Percentiles rank a stretch among this genome's conserved stretches.
phyloP scores from a whole-genome alignment of 1,140 invertebrate genomes.

The Helicoverpa armigera region DNA sequence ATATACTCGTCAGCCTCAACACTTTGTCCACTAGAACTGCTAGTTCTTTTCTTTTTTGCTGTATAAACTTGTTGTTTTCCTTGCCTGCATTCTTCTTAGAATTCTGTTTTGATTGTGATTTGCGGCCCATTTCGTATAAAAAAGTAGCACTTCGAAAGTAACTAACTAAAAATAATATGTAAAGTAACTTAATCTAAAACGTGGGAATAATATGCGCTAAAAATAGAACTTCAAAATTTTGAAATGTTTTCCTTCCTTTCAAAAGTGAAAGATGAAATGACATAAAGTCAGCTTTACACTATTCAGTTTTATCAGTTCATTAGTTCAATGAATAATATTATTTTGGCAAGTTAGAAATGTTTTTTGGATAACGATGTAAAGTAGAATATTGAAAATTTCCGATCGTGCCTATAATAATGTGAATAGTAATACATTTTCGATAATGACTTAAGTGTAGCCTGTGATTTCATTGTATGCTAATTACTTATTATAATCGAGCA shows the following conservation, averaged over 20 bases:
- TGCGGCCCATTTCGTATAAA: constrained; percentile 73
- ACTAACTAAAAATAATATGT: constrained; percentile 42
- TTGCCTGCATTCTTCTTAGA: constrained; percentile 72
- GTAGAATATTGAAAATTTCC: no score
- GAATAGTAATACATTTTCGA: no score
- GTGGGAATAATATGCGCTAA: constrained; percentile 78
- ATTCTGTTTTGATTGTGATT: constrained; percentile 76
- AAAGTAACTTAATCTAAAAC: constrained; percentile 65
- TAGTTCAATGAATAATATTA: no score
- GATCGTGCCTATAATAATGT: no score
- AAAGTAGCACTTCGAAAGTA: constrained; percentile 37
- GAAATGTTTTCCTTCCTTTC: constrained; percentile 55
- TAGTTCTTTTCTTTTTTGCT: constrained; percentile 76
- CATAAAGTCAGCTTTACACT: constrained; percentile 44
- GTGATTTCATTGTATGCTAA: no score
- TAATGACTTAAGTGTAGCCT: no score
- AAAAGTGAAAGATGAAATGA: constrained; percentile 62
- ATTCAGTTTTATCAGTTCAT: no score
- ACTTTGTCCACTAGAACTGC: constrained; percentile 75
- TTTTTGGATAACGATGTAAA: no score
- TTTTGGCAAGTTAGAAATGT: no score
- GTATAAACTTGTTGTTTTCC: constrained; percentile 73
- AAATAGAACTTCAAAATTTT: constrained; percentile 69
- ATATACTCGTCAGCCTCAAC: constrained; percentile 76
- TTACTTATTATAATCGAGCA: no score